Evolutionary conservation across 2,797 vertebrate species (phyloP), one percentile per base, ranked within the genome.

Genomic region (Silurus aristotelis): DNA sequence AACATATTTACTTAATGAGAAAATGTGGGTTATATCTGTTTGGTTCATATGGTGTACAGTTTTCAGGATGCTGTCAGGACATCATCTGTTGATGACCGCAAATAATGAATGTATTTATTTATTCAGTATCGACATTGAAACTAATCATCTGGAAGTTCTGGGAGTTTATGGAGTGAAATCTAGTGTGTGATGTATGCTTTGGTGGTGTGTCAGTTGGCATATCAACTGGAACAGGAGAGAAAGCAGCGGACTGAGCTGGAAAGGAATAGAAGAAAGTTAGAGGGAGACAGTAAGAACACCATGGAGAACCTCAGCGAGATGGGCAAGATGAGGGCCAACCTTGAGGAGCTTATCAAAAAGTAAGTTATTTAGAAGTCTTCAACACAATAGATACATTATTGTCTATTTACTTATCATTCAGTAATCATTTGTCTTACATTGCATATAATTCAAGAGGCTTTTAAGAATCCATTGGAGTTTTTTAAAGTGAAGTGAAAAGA

Each of bases 301-400:
- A 93, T 93, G 87, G 93, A 94, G 25, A 94, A 91, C 87, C 91
- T 94, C 80, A 91, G 89, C 12, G 93, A 92, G 84, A 93, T 93
- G 90, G 93, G 93, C 89, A 94, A 87, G 90, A 94, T 92, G 85
- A 95, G 91, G 86, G 92, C 85, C 63, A 91, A 94, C 31, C 91
- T 95, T 90, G 95, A 96, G 58, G 94, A 96, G 19, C 87, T 95
- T 70, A 90, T 96, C 38, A 95, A 92, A 91, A 94, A 93, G 96
- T 96, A 68, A 88, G 91, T 84, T 9, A 0, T 61, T 58, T 66
- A 38, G 17, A 60, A n/a, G 52, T 22, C 31, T 76, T 17, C 52
- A 27, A 27, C 10, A 61, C 15, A 19, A n/a, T 72, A 25, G 22
- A 60, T 20, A 75, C 25, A 10, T 38, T 38, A 46, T 12, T 61